These are phyloP conservation scores for Stenotaenia linearis DNA, from an alignment of 2,888 invertebrate species.

Conservation along the genomic window DNA sequence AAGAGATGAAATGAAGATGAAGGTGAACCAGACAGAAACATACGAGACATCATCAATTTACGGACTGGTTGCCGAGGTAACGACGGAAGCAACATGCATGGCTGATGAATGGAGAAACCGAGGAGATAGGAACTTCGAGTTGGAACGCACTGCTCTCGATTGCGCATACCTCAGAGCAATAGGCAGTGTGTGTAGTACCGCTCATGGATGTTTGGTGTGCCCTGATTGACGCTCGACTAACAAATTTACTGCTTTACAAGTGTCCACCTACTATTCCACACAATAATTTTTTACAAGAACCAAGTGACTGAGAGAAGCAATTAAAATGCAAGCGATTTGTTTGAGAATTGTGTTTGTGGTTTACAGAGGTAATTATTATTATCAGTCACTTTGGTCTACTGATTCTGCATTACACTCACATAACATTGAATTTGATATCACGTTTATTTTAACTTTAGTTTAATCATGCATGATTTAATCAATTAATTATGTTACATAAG, in stretches of 20 bases:
- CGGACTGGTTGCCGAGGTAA: constrained; percentile 33
- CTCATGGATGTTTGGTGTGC: not conserved
- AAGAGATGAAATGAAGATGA: constrained; percentile 38
- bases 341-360: no score
- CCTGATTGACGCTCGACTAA: not conserved
- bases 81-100: not conserved
- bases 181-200: constrained; percentile 3
- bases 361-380: no score
- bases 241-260: not conserved
- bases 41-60: not conserved
- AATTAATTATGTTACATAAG: not conserved
- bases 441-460: not conserved
- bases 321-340: no score
- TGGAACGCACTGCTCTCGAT: not conserved
- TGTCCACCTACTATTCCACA: not conserved
- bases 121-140: not conserved
- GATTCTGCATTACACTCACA: not conserved
- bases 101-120: not conserved
- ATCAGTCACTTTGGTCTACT: not conserved
- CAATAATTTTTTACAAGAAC: not conserved
- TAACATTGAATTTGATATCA: not conserved
- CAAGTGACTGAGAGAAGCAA: not conserved
- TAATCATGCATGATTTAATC: not conserved
- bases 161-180: not conserved
- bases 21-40: constrained; percentile 29